phyloP scores from a whole-genome alignment of 2,888 invertebrate species.

The Cyrtodaria siliqua region DNA sequence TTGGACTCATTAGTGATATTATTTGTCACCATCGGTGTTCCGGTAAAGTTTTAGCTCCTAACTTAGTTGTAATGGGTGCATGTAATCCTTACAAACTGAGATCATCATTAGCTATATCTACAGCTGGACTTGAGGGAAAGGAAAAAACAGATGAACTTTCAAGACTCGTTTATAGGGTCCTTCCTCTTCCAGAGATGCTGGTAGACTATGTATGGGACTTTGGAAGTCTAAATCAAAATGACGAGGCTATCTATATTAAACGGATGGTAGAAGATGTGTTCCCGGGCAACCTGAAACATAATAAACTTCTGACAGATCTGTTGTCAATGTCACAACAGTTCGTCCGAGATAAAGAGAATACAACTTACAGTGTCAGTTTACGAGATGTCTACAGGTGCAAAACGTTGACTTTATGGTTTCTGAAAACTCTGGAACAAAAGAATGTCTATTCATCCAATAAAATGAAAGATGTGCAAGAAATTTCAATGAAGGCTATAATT shows the following conservation, averaged over 20 bases:
- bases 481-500: slow-evolving; percentile 35
- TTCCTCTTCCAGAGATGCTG: slow-evolving; percentile 74
- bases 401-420: slow-evolving; percentile 43
- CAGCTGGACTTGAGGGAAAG: slow-evolving; percentile 69
- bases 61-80: slow-evolving; percentile 68
- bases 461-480: too few species aligned
- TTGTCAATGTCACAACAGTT: slow-evolving; percentile 49
- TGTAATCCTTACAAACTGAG: slow-evolving; percentile 76
- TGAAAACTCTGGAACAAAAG: background rate
- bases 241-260: slow-evolving; percentile 67
- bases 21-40: slow-evolving; percentile 65
- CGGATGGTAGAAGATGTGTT: slow-evolving; percentile 48
- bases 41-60: slow-evolving; percentile 62
- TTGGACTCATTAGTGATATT: slow-evolving; percentile 67
- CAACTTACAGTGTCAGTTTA: slow-evolving; percentile 47
- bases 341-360: slow-evolving; percentile 31
- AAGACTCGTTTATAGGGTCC: slow-evolving; percentile 70
- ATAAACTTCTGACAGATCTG: slow-evolving; percentile 31
- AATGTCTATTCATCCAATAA: background rate
- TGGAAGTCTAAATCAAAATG: slow-evolving; percentile 65
- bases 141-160: slow-evolving; percentile 69
- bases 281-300: background rate
- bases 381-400: slow-evolving; percentile 54
- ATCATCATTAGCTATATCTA: slow-evolving; percentile 50
- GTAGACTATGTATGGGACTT: slow-evolving; percentile 76